Evolutionary conservation across 1,140 invertebrate species (phyloP).

Genomic region (Gonatopus flavifemur): DNA sequence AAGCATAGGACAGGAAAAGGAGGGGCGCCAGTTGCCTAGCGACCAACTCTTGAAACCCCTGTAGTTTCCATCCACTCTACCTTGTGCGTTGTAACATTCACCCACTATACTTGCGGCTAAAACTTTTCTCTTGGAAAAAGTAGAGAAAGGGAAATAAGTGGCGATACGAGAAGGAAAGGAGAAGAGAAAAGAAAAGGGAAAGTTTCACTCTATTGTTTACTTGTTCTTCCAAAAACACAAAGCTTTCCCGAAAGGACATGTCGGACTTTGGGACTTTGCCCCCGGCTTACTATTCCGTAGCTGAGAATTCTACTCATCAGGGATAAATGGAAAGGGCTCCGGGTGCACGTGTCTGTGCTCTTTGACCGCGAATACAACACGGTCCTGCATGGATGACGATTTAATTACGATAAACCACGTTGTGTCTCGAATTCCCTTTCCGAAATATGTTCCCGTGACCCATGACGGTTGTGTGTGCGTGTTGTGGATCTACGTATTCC

Average conservation of each 20-base stretch:
- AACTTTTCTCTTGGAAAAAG: background rate
- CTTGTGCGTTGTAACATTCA: slow-evolving; percentile 4
- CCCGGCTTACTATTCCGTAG: too few species aligned
- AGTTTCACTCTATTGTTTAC: too few species aligned
- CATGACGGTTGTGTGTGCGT: too few species aligned
- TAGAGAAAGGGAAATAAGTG: too few species aligned
- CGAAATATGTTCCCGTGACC: too few species aligned
- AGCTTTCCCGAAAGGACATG: slow-evolving; percentile 22
- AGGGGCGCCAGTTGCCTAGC: slow-evolving; percentile 53
- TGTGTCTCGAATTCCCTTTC: slow-evolving; percentile 3
- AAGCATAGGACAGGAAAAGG: too few species aligned
- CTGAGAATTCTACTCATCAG: too few species aligned
- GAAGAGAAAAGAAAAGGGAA: too few species aligned
- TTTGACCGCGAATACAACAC: background rate
- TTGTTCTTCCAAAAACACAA: slow-evolving; percentile 31
- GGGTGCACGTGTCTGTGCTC: too few species aligned
- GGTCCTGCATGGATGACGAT: slow-evolving; percentile 15
- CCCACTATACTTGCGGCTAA: slow-evolving; percentile 9
- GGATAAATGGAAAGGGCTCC: slow-evolving; percentile 17
- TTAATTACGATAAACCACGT: slow-evolving; percentile 27
- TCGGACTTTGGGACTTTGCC: background rate
- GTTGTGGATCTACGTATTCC: too few species aligned
- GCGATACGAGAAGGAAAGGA: too few species aligned
- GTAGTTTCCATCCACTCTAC: slow-evolving; percentile 20
- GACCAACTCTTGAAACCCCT: slow-evolving; percentile 34